These are phyloP conservation scores for Pachydiplax longipennis DNA, from an alignment of 2,888 invertebrate genomes.

Conservation along the genomic window DNA sequence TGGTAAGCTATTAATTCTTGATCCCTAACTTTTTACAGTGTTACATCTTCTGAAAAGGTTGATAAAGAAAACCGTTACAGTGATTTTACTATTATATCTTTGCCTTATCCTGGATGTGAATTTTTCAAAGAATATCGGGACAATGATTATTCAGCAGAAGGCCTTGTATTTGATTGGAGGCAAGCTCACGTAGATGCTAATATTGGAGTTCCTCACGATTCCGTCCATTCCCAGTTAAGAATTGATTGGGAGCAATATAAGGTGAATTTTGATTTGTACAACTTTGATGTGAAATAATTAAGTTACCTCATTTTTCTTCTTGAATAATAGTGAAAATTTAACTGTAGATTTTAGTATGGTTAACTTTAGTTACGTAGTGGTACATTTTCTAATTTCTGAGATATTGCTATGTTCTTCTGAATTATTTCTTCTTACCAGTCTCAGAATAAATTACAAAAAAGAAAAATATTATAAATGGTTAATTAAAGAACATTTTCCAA, in stretches of 20 bases:
- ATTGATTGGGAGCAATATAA: constrained; percentile 74
- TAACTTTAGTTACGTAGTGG: too few relatives aligned
- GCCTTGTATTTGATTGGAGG: constrained; percentile 76
- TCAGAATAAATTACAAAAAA: too few relatives aligned
- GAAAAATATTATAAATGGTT: too few relatives aligned
- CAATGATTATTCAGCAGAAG: constrained; percentile 72
- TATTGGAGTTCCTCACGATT: constrained; percentile 69
- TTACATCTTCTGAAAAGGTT: constrained; percentile 84
- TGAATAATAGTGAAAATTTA: too few relatives aligned
- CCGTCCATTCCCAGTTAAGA: constrained; percentile 61
- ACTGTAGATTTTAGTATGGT: too few relatives aligned
- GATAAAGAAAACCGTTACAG: constrained; percentile 78
- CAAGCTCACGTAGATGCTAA: constrained; percentile 74
- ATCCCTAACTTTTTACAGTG: constrained; percentile 62
- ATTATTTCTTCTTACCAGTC: too few relatives aligned
- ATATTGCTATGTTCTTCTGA: too few relatives aligned
- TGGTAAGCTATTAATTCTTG: background rate
- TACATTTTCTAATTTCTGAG: too few relatives aligned
- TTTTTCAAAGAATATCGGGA: constrained; percentile 79
- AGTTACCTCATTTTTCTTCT: too few relatives aligned
- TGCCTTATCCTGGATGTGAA: constrained; percentile 86
- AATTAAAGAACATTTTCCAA: too few relatives aligned
- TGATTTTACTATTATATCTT: constrained; percentile 73
- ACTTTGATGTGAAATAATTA: too few relatives aligned
- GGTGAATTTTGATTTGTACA: constrained; percentile 55